Percentiles rank a stretch among this genome's conserved stretches.
These are phyloP conservation scores for Phorcus lineatus DNA, from an alignment of 2,888 invertebrate species.

Conservation along the genomic window DNA sequence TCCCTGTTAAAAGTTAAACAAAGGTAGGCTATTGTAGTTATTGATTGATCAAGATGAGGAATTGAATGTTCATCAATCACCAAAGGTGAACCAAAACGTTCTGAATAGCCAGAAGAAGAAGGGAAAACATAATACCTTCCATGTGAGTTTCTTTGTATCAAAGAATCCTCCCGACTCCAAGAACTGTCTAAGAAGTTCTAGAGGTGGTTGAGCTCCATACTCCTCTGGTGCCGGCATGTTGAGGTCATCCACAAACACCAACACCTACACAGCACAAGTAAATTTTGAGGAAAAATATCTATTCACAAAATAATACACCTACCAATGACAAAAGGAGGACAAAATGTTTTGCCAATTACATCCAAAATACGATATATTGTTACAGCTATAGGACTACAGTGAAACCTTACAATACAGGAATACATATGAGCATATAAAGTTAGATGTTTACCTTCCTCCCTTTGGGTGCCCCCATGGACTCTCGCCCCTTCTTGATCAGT, in stretches of 20 bases:
- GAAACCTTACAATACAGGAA: too few relatives aligned
- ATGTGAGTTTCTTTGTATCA: slow-evolving; percentile 69
- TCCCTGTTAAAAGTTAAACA: too few relatives aligned
- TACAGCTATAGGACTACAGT: too few relatives aligned
- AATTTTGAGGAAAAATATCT: neutral
- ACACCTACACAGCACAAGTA: slow-evolving; percentile 52
- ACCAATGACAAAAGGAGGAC: too few relatives aligned
- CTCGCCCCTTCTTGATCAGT: slow-evolving; percentile 74
- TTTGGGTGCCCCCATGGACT: slow-evolving; percentile 73
- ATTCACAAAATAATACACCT: neutral
- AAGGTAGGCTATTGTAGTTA: too few relatives aligned
- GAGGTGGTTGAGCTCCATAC: slow-evolving; percentile 74
- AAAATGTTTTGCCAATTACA: too few relatives aligned
- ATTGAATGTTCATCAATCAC: too few relatives aligned
- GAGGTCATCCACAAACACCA: slow-evolving; percentile 75
- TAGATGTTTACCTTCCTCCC: slow-evolving; percentile 65
- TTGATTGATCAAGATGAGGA: too few relatives aligned
- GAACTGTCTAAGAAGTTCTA: slow-evolving; percentile 74
- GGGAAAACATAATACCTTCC: slow-evolving; percentile 65
- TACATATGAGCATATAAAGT: too few relatives aligned
- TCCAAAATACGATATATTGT: neutral
- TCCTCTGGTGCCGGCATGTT: slow-evolving; percentile 75
- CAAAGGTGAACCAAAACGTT: too few relatives aligned
- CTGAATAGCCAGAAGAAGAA: too few relatives aligned
- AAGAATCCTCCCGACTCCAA: slow-evolving; percentile 74